phyloP scores from a whole-genome alignment of 2,797 vertebrate genomes.

The Numenius phaeopus region DNA sequence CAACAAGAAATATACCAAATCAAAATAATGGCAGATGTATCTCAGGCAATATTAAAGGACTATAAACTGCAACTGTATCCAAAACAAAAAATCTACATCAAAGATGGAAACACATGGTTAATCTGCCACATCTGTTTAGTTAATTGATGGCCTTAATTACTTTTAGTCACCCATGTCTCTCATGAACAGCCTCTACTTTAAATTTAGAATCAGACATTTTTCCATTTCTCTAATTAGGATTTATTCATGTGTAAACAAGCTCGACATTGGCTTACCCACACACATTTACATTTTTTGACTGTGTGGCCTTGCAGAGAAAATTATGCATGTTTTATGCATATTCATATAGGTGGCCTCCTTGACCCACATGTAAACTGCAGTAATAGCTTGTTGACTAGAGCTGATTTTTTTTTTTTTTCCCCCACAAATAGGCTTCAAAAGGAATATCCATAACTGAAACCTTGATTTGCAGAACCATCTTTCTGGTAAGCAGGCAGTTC shows the following conservation, averaged over 20 bases:
- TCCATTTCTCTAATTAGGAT: constrained; percentile 14
- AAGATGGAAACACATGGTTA: constrained; percentile 1
- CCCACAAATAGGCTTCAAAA: neutral
- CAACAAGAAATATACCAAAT: constrained; percentile 54
- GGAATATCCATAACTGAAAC: neutral
- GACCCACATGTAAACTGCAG: neutral
- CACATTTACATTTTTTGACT: neutral
- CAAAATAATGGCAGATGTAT: constrained; percentile 46
- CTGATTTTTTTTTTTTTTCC: neutral
- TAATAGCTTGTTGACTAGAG: neutral
- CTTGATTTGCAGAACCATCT: neutral
- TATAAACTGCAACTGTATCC: neutral
- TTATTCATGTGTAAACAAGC: constrained; percentile 3
- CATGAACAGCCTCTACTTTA: neutral
- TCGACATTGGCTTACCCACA: neutral
- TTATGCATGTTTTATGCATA: neutral
- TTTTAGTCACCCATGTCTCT: neutral
- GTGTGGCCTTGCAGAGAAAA: neutral
- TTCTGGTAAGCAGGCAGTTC: neutral
- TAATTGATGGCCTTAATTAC: neutral
- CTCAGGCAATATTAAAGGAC: constrained; percentile 24
- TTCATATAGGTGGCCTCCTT: neutral
- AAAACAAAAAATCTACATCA: neutral
- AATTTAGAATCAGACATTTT: constrained; percentile 11
- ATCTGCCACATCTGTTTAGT: constrained; percentile 6